Percentiles rank a stretch among this genome's conserved stretches.
phyloP scores from a whole-genome alignment of 2,888 invertebrate genomes.

The Meiosimyza decipiens region DNA sequence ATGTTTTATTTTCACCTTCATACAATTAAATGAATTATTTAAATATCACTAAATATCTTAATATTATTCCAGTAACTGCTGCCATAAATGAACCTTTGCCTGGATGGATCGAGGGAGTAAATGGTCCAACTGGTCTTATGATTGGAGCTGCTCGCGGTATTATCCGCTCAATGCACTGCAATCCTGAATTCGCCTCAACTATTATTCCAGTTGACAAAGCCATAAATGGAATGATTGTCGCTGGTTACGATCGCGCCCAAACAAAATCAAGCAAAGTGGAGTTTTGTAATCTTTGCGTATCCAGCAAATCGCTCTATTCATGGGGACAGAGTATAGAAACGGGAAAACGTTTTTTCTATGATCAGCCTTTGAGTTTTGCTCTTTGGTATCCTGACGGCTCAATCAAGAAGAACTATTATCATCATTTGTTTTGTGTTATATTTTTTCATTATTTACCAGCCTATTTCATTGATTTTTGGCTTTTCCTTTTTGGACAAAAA shows the following conservation, averaged over 20 bases:
- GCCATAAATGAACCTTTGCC: conserved; percentile 80
- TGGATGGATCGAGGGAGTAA: conserved; percentile 92
- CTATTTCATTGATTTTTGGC: conserved; percentile 77
- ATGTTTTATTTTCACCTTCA: too few species aligned
- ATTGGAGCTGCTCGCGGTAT: conserved; percentile 86
- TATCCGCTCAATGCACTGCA: conserved; percentile 84
- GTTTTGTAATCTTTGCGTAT: conserved; percentile 78
- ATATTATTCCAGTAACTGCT: conserved; percentile 75
- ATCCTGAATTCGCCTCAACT: conserved; percentile 72
- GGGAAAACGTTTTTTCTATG: conserved; percentile 71
- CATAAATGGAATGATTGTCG: conserved; percentile 81
- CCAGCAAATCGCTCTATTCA: conserved; percentile 80
- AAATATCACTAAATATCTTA: too few species aligned
- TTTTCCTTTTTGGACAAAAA: conserved; percentile 76
- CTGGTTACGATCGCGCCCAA: conserved; percentile 75
- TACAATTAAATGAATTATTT: too few species aligned
- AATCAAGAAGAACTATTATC: conserved; percentile 74
- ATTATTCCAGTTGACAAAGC: conserved; percentile 81
- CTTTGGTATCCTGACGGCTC: conserved; percentile 85
- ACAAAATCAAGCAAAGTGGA: conserved; percentile 56
- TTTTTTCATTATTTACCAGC: conserved; percentile 83
- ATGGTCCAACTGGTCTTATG: conserved; percentile 88
- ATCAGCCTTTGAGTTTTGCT: conserved; percentile 80
- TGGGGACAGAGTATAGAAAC: conserved; percentile 86
- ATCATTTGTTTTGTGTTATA: conserved; percentile 75